Conservation (phyloP, 2,888 invertebrate species). For the Crossocerus cetratus region DNA sequence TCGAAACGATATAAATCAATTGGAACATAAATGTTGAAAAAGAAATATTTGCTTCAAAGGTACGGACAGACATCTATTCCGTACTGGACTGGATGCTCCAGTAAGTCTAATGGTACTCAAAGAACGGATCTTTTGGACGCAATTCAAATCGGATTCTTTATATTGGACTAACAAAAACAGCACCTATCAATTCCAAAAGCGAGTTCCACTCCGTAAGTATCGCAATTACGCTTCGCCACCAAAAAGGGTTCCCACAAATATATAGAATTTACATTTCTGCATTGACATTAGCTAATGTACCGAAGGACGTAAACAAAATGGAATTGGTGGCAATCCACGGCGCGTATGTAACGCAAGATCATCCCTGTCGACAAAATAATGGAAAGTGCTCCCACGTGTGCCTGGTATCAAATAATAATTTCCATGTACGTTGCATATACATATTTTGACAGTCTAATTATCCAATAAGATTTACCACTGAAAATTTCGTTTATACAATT, state of each 20-base stretch:
- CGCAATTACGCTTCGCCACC: not conserved
- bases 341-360: constrained; percentile 63
- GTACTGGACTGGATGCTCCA: constrained; percentile 75
- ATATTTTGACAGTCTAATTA: not conserved
- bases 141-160: constrained; percentile 79
- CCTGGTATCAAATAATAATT: constrained; percentile 76
- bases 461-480: not conserved
- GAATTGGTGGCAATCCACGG: constrained; percentile 79
- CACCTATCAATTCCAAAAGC: constrained; percentile 63
- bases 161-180: constrained; percentile 81
- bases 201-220: constrained; percentile 72
- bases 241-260: not conserved
- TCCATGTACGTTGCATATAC: constrained; percentile 45
- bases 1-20: constrained; percentile 17
- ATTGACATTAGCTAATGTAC: constrained; percentile 10
- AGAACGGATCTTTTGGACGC: constrained; percentile 85
- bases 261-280: not conserved
- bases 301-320: constrained; percentile 68
- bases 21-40: not conserved
- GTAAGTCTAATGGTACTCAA: constrained; percentile 81
- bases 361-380: constrained; percentile 81
- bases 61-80: constrained; percentile 73
- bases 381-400: constrained; percentile 88
- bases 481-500: constrained; percentile 2
- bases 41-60: constrained; percentile 57